Percentiles rank a stretch among this genome's conserved stretches.
phyloP scores from a whole-genome alignment of 2,888 invertebrate species.

The Salticus scenicus region DNA sequence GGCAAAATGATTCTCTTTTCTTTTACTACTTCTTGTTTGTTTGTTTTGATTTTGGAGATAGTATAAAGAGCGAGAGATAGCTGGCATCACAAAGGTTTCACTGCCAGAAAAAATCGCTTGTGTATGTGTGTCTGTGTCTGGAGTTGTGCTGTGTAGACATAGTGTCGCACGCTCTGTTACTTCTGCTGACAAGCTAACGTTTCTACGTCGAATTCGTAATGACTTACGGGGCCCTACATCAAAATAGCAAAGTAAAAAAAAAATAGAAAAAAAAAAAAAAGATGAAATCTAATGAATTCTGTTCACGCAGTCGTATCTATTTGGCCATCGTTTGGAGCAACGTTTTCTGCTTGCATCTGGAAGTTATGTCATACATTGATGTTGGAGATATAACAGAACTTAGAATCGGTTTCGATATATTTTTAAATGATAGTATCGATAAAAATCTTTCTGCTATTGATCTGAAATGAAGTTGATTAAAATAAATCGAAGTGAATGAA shows the following conservation, averaged over 20 bases:
- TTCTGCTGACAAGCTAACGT: background rate
- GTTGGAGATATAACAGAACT: no score
- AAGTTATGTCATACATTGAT: background rate
- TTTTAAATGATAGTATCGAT: no score
- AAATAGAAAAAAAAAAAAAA: background rate
- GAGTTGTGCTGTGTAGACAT: background rate
- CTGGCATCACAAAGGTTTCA: no score
- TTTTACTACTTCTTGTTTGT: no score
- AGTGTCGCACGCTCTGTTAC: constrained; percentile 11
- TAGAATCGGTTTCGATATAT: no score
- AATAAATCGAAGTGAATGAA: no score
- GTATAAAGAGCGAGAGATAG: no score
- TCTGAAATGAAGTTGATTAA: no score
- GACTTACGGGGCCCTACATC: background rate
- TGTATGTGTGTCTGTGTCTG: background rate
- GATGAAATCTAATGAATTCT: background rate
- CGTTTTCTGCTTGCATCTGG: background rate
- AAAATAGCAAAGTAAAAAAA: no score
- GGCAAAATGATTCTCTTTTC: no score
- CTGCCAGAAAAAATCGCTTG: background rate
- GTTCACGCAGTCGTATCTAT: background rate
- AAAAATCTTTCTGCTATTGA: no score
- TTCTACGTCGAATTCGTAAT: background rate
- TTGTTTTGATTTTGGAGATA: no score
- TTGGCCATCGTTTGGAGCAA: background rate